phyloP scores from a whole-genome alignment of 2,113 vertebrate species.

The Heptranchias perlo region DNA sequence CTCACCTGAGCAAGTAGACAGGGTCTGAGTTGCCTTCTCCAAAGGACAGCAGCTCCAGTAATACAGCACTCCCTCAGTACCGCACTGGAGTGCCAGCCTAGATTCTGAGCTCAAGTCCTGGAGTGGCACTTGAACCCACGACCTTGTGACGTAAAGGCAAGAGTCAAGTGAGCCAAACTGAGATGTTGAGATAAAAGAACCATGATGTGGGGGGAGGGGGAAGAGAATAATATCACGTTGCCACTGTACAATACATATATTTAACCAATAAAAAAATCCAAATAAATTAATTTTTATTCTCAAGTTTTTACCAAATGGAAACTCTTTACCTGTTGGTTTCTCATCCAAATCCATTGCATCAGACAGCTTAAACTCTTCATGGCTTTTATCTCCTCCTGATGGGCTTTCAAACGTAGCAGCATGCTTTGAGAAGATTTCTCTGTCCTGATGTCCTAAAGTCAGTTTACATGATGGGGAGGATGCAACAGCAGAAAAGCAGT shows the following conservation, averaged over 20 bases:
- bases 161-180: not conserved
- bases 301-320: not conserved
- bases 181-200: not conserved
- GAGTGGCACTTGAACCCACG: not conserved
- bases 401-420: not conserved
- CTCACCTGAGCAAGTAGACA: not conserved
- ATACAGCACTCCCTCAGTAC: not conserved
- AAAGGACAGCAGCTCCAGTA: not conserved
- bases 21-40: not conserved
- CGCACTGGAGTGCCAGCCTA: not conserved
- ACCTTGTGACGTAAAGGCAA: not conserved
- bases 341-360: not conserved
- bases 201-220: not conserved
- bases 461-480: not conserved
- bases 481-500: not conserved
- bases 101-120: not conserved
- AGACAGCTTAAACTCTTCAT: not conserved
- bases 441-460: not conserved
- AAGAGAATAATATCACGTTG: not conserved
- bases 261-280: not conserved
- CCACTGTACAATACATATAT: not conserved
- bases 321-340: slow-evolving; percentile 1
- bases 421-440: not conserved
- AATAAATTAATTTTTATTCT: not conserved
- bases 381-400: not conserved